Evolutionary conservation across 2,888 invertebrate genomes (phyloP).

Genomic region (Drosophila melanosoma): DNA sequence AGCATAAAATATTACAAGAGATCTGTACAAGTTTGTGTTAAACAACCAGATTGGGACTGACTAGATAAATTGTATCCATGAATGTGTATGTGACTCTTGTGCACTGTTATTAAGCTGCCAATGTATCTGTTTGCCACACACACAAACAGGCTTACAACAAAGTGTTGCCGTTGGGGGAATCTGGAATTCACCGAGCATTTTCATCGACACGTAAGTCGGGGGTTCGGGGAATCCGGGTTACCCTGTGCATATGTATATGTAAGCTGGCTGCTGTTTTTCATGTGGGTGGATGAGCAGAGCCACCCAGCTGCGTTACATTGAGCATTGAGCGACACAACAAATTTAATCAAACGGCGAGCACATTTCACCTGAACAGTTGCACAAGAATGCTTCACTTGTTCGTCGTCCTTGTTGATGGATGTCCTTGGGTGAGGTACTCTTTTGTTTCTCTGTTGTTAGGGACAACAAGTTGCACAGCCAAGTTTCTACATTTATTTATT

Average conservation of each 20-base stretch:
- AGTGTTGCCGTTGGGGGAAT: conserved; percentile 6
- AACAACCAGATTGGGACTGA: conserved; percentile 1
- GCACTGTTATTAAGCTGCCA: neutral
- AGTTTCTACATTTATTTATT: conserved; percentile 30
- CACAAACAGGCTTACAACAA: conserved; percentile 5
- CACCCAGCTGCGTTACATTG: neutral
- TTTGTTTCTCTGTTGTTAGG: conserved; percentile 1
- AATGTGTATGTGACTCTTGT: conserved; percentile 2
- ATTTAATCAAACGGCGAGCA: conserved; percentile 68
- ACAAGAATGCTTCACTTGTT: conserved; percentile 46
- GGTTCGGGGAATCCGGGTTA: neutral
- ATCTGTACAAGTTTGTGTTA: neutral
- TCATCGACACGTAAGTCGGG: conserved; percentile 12
- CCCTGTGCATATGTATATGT: neutral
- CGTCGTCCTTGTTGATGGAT: conserved; percentile 59
- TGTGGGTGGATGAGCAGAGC: conserved; percentile 2
- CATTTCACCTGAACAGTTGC: conserved; percentile 44
- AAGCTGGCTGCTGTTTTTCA: neutral
- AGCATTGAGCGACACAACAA: conserved; percentile 47
- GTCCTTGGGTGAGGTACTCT: conserved; percentile 18
- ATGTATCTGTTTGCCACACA: conserved; percentile 8
- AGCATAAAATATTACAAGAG: conserved; percentile 2
- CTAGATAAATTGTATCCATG: conserved; percentile 4
- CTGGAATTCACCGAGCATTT: conserved; percentile 4
- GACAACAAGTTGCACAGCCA: conserved; percentile 31